A percentile compares a stretch with the other conserved stretches of the same genome.
Conservation (phyloP, 2,888 invertebrate species). For the Pseudococcus jackbeardsleyi region DNA sequence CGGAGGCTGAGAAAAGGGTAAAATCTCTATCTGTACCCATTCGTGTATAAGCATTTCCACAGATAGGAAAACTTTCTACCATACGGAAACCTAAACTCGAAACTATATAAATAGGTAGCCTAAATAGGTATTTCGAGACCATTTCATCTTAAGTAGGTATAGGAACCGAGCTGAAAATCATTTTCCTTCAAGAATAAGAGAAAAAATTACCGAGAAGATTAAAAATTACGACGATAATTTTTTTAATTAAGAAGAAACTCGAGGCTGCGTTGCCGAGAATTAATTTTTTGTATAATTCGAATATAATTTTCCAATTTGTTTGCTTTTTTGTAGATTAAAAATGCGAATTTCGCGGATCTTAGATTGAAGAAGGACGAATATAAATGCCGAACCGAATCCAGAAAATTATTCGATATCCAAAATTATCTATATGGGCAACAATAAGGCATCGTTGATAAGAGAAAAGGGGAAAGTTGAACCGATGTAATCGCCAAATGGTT, state of each 20-base stretch:
- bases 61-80: not conserved
- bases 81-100: not conserved
- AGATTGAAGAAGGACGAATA: not conserved
- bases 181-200: not conserved
- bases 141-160: not conserved
- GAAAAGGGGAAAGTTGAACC: not conserved
- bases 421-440: not conserved
- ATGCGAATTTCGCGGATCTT: not conserved
- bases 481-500: not conserved
- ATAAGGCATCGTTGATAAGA: not conserved
- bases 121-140: not conserved
- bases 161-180: not conserved
- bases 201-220: not conserved
- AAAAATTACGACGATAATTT: conserved; percentile 21
- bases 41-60: not conserved
- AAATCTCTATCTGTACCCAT: not conserved
- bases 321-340: not conserved
- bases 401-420: not conserved
- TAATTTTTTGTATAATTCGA: conserved; percentile 22
- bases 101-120: not conserved
- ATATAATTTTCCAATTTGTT: conserved; percentile 28
- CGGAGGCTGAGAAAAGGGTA: not conserved
- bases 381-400: not conserved
- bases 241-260: conserved; percentile 21
- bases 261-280: not conserved